phyloP scores from a whole-genome alignment of 2,888 invertebrate genomes.

The Ceriagrion tenellum region DNA sequence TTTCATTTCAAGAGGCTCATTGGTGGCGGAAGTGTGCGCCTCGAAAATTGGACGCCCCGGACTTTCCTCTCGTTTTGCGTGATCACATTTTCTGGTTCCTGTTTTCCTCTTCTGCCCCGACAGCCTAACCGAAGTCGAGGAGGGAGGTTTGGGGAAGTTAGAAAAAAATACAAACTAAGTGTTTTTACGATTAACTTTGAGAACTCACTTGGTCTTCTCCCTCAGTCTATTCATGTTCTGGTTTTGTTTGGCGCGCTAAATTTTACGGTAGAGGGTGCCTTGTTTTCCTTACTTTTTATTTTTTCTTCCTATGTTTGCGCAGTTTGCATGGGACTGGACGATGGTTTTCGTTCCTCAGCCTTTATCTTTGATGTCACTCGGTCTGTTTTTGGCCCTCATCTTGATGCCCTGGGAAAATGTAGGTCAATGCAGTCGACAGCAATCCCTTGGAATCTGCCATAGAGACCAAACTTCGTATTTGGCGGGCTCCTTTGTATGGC shows the following conservation, averaged over 20 bases:
- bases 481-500: neutral
- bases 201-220: neutral
- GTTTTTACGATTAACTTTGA: neutral
- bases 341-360: neutral
- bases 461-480: neutral
- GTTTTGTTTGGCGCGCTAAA: neutral
- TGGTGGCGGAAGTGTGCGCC: neutral
- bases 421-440: neutral
- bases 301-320: neutral
- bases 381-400: neutral
- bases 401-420: neutral
- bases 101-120: neutral
- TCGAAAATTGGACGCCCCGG: neutral
- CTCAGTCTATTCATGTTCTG: neutral
- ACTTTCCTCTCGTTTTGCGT: neutral
- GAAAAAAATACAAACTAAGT: neutral
- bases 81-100: neutral
- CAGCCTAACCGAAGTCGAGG: neutral
- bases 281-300: neutral
- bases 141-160: neutral
- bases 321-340: neutral
- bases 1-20: neutral
- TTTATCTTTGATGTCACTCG: neutral
- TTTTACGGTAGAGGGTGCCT: neutral
- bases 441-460: neutral